Evolutionary conservation across 2,888 invertebrate genomes (phyloP).

Genomic region (Thymelicus lineola): DNA sequence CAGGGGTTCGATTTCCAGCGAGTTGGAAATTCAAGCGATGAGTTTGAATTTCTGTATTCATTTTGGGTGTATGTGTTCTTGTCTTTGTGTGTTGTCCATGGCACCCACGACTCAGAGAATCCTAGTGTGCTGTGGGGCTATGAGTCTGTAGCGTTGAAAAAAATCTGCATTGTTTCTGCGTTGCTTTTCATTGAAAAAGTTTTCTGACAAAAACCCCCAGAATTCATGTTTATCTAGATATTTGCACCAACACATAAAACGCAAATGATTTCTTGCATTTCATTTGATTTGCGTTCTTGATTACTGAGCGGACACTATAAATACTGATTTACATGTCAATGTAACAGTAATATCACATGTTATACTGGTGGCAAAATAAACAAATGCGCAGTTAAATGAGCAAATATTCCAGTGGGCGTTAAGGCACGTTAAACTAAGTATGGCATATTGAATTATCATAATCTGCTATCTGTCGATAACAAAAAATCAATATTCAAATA

Average conservation of each 20-base stretch:
- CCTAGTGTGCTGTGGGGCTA: too few relatives aligned
- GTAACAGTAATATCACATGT: conserved; percentile 12
- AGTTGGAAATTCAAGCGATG: too few relatives aligned
- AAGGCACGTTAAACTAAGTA: conserved; percentile 29
- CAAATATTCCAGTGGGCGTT: conserved; percentile 31
- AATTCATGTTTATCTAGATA: not conserved
- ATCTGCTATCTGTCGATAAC: conserved; percentile 18
- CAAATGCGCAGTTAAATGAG: conserved; percentile 29
- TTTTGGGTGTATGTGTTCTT: too few relatives aligned
- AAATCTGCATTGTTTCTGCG: too few relatives aligned
- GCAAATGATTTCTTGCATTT: not conserved
- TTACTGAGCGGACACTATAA: not conserved
- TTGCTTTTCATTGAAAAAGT: too few relatives aligned
- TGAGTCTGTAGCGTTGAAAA: too few relatives aligned
- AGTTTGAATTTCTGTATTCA: too few relatives aligned
- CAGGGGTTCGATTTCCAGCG: too few relatives aligned
- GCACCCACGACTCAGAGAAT: too few relatives aligned
- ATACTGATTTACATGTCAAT: conserved; percentile 14
- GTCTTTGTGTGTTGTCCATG: too few relatives aligned
- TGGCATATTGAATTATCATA: conserved; percentile 33
- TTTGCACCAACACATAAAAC: conserved; percentile 17
- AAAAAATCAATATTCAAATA: conserved; percentile 16
- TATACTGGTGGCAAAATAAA: conserved; percentile 15
- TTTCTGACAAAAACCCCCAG: not conserved
- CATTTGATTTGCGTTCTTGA: not conserved